A percentile compares a stretch with the other conserved stretches of the same genome.
Conservation (phyloP, 2,888 invertebrate species). For the Cheilosia variabilis region DNA sequence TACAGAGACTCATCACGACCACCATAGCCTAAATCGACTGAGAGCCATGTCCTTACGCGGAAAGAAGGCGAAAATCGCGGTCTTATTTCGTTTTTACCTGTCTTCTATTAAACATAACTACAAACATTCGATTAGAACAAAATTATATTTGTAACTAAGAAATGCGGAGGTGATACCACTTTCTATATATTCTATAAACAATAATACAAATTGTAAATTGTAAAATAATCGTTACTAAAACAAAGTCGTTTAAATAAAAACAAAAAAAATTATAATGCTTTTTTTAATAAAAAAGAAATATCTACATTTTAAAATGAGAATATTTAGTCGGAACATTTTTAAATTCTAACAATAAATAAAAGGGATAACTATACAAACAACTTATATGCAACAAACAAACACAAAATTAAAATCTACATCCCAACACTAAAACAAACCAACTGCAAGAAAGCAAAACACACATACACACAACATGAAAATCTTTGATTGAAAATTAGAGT, state of each 20-base stretch:
- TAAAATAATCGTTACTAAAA: constrained; percentile 63
- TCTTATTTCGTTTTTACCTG: constrained; percentile 42
- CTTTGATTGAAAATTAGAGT: constrained; percentile 34
- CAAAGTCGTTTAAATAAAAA: constrained; percentile 57
- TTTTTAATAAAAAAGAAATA: constrained; percentile 27
- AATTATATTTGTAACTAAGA: constrained; percentile 60
- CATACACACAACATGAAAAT: constrained; percentile 22
- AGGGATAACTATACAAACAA: constrained; percentile 50
- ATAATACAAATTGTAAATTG: constrained; percentile 52
- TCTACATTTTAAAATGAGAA: constrained; percentile 21
- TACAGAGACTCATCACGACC: not conserved
- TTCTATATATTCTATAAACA: constrained; percentile 43
- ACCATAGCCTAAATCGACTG: not conserved
- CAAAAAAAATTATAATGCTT: constrained; percentile 48
- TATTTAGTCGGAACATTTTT: constrained; percentile 47
- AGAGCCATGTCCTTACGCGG: not conserved
- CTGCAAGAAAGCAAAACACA: constrained; percentile 39
- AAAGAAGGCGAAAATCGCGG: not conserved
- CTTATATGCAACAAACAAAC: constrained; percentile 30
- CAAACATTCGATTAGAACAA: constrained; percentile 23
- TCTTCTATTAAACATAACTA: constrained; percentile 8
- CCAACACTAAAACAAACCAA: not conserved
- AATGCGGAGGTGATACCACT: constrained; percentile 40
- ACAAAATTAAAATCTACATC: constrained; percentile 18
- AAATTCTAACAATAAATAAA: constrained; percentile 76